Percentiles rank a stretch among this genome's conserved stretches.
Conservation (phyloP, 2,797 vertebrate species). For the Myripristis murdjan region DNA sequence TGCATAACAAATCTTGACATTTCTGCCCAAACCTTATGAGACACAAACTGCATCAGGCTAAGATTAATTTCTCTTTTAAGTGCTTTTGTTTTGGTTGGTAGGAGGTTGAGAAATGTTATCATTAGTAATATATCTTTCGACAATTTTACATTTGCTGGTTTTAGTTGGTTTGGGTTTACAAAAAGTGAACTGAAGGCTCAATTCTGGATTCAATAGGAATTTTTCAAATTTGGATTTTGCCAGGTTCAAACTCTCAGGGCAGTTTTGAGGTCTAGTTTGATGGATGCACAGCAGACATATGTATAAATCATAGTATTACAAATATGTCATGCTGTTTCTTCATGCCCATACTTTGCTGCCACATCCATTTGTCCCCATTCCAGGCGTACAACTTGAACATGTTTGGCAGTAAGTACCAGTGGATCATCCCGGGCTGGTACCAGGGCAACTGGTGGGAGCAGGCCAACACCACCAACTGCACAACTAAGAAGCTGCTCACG, state of each 20-base stretch:
- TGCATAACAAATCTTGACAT: no score
- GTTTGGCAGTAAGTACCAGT: conserved; percentile 98
- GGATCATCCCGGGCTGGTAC: conserved; percentile 99
- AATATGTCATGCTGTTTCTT: not conserved
- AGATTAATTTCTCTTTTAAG: not conserved
- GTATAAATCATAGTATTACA: not conserved
- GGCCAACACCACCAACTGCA: conserved; percentile 94
- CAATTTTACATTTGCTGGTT: not conserved
- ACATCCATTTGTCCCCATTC: not conserved
- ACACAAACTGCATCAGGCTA: no score
- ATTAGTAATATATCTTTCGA: no score
- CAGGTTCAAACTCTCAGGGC: not conserved
- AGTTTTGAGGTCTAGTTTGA: not conserved
- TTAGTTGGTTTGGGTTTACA: conserved; percentile 3
- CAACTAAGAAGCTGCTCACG: conserved; percentile 92
- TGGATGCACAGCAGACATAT: conserved; percentile 4
- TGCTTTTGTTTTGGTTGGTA: not conserved
- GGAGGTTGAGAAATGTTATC: no score
- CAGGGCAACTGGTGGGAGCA: conserved; percentile 98
- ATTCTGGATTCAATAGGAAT: not conserved
- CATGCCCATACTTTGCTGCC: not conserved
- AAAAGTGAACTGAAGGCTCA: not conserved
- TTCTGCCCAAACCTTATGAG: not conserved
- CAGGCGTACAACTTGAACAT: conserved; percentile 97
- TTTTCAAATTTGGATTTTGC: no score